Conservation (phyloP, 2,888 invertebrate genomes). For the Torymus tubicola region DNA sequence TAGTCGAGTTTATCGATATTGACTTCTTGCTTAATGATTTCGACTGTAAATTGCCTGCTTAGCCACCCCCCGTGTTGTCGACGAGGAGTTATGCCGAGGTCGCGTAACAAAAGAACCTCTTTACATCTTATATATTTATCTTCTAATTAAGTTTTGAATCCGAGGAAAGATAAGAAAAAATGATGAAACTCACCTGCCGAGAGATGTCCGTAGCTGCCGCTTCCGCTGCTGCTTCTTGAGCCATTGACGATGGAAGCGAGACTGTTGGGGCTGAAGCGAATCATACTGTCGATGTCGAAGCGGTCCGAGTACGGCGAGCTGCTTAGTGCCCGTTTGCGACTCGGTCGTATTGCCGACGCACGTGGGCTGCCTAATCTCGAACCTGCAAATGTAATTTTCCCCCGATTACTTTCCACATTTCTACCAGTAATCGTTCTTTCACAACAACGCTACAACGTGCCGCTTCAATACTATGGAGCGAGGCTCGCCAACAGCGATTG, state of each 20-base stretch:
- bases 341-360: conserved; percentile 79
- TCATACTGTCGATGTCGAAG: conserved; percentile 96
- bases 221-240: conserved; percentile 91
- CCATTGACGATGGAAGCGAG: conserved; percentile 89
- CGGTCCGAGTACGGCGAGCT: conserved; percentile 97
- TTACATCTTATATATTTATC: neutral
- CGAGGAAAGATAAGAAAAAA: neutral
- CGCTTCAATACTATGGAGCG: no score
- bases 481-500: neutral
- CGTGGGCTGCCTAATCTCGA: conserved; percentile 84
- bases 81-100: conserved; percentile 29
- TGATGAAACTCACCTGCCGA: conserved; percentile 84
- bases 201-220: conserved; percentile 97
- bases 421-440: no score
- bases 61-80: conserved; percentile 1
- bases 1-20: conserved; percentile 18
- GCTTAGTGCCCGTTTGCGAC: conserved; percentile 94
- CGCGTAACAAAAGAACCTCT: neutral
- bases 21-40: conserved; percentile 5
- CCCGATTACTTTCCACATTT: no score
- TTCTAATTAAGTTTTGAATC: neutral
- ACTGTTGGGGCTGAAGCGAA: conserved; percentile 95
- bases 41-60: conserved; percentile 45
- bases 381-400: conserved; percentile 60
- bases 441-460: no score